Evolutionary conservation across 2,797 vertebrate species (phyloP), one percentile per base, ranked within the genome.

Genomic region (Myotis vivesi): DNA sequence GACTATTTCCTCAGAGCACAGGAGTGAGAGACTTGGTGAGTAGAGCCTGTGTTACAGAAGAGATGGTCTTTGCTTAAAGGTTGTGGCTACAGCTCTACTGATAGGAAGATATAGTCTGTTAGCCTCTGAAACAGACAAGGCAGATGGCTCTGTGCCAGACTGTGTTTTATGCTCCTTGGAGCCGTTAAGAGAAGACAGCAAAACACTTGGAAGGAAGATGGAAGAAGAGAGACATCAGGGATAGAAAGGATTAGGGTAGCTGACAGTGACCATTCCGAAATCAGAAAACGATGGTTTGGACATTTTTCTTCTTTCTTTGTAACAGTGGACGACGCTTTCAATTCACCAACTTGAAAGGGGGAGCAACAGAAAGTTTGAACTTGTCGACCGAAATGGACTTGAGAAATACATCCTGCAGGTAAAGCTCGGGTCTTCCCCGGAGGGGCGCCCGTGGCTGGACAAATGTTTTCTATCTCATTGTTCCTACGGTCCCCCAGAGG

Each of bases 321-420:
- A 94, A 96, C 98, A 99, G 99, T 99, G 99, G 99, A 99, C 98
- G 84, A 98, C 99, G 3, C 99, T 99, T 97, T 99, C 99, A 71
- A 99, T 99, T 98, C 99, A 71, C 99, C 99, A 98, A 98, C 99
- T 68, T 98, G 99, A 81, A 99, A 99, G 98, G 98, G 99, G 2
- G 99, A 99, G 71, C 97, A 98, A 96, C 96, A 99, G 99, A 98
- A 99, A 99, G 97, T 99, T 99, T 98, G 99, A 99, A 97, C 99
- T 99, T 93, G 99, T 99, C 99, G 99, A 98, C 98, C 99, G 98
- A 10, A 99, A 99, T 91, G 98, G 99, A 98, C 99, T 99, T 94
- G 99, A 99, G 94, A 99, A 99, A 85, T 99, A 99, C 97, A 99
- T 99, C 89, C 98, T 99, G 93, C 99, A 99, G 99, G 99, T 99